These are phyloP conservation scores for Furnarius figulus DNA, from an alignment of 2,113 vertebrate genomes.

Conservation along the genomic window DNA sequence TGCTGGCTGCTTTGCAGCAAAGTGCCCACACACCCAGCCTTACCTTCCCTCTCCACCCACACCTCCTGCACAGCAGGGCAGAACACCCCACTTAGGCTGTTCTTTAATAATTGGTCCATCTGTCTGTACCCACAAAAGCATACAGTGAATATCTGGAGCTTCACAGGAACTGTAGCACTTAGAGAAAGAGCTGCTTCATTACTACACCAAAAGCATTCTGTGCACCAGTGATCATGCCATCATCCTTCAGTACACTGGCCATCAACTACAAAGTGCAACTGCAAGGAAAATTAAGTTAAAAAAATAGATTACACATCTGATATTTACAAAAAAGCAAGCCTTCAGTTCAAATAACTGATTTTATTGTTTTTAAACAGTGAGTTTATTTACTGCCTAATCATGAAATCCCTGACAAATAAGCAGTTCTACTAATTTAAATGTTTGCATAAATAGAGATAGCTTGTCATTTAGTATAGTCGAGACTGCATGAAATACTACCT, in stretches of 20 bases:
- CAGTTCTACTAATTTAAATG: background rate
- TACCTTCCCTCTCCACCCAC: background rate
- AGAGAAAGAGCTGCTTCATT: background rate
- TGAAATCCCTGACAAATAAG: constrained; percentile 41
- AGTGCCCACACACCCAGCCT: rapidly evolving
- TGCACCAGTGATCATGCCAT: rapidly evolving
- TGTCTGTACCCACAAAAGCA: rapidly evolving
- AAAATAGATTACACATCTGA: background rate
- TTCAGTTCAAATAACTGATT: background rate
- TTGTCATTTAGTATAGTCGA: background rate
- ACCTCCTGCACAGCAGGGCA: rapidly evolving
- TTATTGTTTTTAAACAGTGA: background rate
- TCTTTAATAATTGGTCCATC: rapidly evolving
- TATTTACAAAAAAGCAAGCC: constrained; percentile 5
- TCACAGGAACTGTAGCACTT: background rate
- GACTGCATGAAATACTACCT: background rate
- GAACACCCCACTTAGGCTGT: rapidly evolving
- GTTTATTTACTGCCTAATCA: constrained; percentile 5
- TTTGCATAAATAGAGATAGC: constrained; percentile 41
- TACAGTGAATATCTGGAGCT: background rate
- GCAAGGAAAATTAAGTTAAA: constrained; percentile 12
- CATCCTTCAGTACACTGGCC: background rate
- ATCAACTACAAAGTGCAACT: background rate
- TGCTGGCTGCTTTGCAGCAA: background rate
- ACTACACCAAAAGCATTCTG: background rate